These are phyloP conservation scores for Anguilla megastoma DNA, from an alignment of 2,797 vertebrate genomes.

Conservation along the genomic window DNA sequence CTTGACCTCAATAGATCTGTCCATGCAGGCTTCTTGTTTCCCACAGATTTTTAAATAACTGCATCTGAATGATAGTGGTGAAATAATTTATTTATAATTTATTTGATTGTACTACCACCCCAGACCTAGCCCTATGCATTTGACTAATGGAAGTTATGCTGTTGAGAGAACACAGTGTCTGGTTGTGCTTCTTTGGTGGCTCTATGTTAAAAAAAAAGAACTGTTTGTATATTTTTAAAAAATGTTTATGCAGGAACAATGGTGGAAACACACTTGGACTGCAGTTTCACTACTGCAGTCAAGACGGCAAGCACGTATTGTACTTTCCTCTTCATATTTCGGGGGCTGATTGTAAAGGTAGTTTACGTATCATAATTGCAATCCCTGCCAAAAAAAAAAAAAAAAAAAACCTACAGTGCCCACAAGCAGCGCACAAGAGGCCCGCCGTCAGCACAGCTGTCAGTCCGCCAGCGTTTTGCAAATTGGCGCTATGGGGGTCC, in stretches of 20 bases:
- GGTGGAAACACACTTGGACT: background rate
- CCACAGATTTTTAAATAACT: background rate
- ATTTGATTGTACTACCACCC: too few relatives aligned
- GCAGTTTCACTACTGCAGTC: background rate
- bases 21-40: background rate
- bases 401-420: background rate
- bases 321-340: background rate
- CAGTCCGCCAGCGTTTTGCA: background rate
- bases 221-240: too few relatives aligned
- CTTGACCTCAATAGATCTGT: background rate
- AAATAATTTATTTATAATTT: too few relatives aligned
- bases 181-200: background rate
- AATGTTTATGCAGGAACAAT: background rate
- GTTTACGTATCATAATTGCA: background rate
- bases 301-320: background rate
- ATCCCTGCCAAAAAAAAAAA: background rate
- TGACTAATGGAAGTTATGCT: too few relatives aligned
- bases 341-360: background rate
- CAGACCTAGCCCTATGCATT: too few relatives aligned
- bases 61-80: too few relatives aligned
- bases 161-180: too few relatives aligned
- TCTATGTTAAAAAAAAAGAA: too few relatives aligned
- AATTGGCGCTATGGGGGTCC: background rate
- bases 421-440: background rate
- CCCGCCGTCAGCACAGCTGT: background rate